Evolutionary conservation across 2,888 invertebrate genomes (phyloP).

Genomic region (Agriotes lineatus): DNA sequence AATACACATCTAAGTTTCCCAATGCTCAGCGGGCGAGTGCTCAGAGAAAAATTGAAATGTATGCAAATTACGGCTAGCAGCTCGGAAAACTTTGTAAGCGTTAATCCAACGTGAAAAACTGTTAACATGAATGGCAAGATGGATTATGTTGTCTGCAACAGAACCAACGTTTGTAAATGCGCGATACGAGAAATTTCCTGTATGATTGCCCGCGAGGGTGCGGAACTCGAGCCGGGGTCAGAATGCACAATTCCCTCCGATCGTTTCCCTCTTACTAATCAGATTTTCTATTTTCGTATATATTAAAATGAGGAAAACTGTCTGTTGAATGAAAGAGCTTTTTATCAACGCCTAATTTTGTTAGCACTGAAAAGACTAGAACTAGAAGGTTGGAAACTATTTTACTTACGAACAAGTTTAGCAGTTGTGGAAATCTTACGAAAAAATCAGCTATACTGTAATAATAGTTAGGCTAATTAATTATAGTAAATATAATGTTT

Average conservation of each 20-base stretch:
- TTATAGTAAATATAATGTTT: too few species aligned
- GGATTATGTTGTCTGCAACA: conserved; percentile 48
- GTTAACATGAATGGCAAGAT: conserved; percentile 48
- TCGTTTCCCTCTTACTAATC: too few species aligned
- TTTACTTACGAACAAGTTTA: too few species aligned
- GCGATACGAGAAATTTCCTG: conserved; percentile 40
- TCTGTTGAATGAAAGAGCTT: too few species aligned
- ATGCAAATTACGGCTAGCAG: conserved; percentile 37
- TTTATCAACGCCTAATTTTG: too few species aligned
- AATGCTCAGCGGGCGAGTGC: background rate
- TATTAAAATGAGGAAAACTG: too few species aligned
- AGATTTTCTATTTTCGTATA: too few species aligned
- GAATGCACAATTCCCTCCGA: background rate
- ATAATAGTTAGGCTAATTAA: too few species aligned
- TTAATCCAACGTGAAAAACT: conserved; percentile 45
- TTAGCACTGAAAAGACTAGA: too few species aligned
- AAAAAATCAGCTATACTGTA: too few species aligned
- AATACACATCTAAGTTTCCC: conserved; percentile 17
- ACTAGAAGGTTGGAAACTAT: too few species aligned
- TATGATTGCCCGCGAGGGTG: conserved; percentile 30
- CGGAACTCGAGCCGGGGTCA: conserved; percentile 7
- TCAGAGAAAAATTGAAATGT: conserved; percentile 22
- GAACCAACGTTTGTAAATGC: conserved; percentile 45
- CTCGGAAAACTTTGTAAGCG: conserved; percentile 41
- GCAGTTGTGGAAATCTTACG: too few species aligned